These are phyloP conservation scores for Campodea augens DNA, from an alignment of 1,140 invertebrate genomes.

Conservation along the genomic window DNA sequence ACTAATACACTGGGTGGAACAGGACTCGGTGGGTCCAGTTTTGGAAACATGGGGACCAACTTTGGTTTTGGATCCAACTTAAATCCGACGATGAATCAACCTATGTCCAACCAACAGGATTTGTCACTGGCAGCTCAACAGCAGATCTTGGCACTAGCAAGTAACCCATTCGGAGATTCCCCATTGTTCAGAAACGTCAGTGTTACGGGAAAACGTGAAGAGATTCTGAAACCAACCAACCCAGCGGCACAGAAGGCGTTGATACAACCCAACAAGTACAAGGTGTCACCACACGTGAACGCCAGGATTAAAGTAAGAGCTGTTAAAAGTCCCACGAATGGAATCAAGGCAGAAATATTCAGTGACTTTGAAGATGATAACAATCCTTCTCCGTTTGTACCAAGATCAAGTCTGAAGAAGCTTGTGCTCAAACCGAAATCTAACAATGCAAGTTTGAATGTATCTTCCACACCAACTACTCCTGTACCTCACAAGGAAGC, in stretches of 20 bases:
- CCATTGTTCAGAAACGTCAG: constrained; percentile 51
- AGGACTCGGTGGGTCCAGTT: not conserved
- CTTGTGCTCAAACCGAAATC: constrained; percentile 27
- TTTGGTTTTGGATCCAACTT: no score
- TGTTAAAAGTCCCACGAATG: no score
- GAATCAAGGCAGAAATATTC: no score
- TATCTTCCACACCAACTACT: no score
- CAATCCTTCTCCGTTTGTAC: no score
- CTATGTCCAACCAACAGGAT: no score
- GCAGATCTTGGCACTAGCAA: constrained; percentile 43
- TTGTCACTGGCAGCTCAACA: constrained; percentile 28
- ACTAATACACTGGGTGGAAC: constrained; percentile 9
- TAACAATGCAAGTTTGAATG: no score
- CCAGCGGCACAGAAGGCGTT: constrained; percentile 41
- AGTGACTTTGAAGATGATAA: no score
- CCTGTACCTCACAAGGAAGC: no score
- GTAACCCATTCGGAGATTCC: constrained; percentile 57
- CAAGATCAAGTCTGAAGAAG: constrained; percentile 33
- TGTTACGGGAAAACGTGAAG: constrained; percentile 39
- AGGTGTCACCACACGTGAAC: constrained; percentile 37
- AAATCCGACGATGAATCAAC: no score
- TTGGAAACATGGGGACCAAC: not conserved
- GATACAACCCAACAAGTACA: constrained; percentile 32
- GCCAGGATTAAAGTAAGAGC: constrained; percentile 39
- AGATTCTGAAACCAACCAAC: constrained; percentile 51